Evolutionary conservation across 1,140 invertebrate species (phyloP), one percentile per base, ranked within the genome.

Genomic region (Papilio xuthus): DNA sequence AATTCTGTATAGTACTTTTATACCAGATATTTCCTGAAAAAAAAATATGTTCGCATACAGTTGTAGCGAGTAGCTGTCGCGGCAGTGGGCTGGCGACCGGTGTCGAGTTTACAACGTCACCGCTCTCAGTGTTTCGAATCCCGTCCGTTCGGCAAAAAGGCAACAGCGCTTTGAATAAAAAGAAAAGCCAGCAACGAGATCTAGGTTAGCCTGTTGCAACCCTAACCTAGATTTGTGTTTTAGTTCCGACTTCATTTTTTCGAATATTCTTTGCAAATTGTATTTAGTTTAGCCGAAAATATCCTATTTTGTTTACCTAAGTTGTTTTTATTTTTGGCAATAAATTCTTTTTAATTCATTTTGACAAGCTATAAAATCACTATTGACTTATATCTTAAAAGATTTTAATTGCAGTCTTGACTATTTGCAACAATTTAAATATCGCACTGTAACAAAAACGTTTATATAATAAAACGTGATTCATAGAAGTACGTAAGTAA

Each of bases 181-280:
- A 44, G 70, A 72, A 72, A 23, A 72, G 41, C 41, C 37, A 71
- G 69, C 28, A 72, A 72, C 70, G 41, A 72, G 70, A 72, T 42
- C 70, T 72, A 20, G 70, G 70, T 72, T 72, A 72, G 41, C 70
- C 70, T 44, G 70, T 72, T 72, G 32, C 70, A 72, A 72, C 41
- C 70, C 41, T 72, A 72, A 72, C 70, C 70, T 72, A 72, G 32
- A 72, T 72, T 72, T 72, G 12, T 72, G 67, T 70, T 44, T 23
- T 63, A 63, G 56, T 13, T 72, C 20, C 7, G 37, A 6, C 37
- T 26, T 20, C 23, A 2, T 72, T 72, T 47, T 42, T 20, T 23
- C n/a, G 23, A 60, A 63, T 63, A 28, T 13, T 63, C 20, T 63
- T 63, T 41, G 32, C 2, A 41, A 70, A 70, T n/a, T 13, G 18